Evolutionary conservation across 1,140 invertebrate species (phyloP).

Genomic region (Cepaea nemoralis): DNA sequence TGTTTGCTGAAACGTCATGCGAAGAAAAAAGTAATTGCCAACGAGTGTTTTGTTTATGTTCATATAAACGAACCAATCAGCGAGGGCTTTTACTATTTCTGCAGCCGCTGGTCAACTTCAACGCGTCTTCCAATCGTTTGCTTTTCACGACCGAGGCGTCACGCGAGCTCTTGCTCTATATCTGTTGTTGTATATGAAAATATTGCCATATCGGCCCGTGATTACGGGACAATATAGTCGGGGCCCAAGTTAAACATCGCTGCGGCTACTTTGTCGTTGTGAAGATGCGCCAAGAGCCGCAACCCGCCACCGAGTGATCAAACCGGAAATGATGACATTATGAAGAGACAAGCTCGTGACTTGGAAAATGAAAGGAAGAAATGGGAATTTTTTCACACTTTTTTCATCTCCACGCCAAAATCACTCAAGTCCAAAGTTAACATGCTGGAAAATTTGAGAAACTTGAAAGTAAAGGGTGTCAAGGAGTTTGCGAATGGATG

Average conservation of each 20-base stretch:
- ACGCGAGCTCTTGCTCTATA: not conserved
- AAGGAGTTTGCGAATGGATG: too few relatives aligned
- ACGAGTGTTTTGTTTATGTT: conserved; percentile 35
- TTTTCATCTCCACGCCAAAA: not conserved
- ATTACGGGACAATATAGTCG: conserved; percentile 34
- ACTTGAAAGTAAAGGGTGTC: not conserved
- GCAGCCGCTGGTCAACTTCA: conserved; percentile 2
- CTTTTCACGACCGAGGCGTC: not conserved
- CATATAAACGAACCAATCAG: conserved; percentile 34
- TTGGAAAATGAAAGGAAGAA: conserved; percentile 38
- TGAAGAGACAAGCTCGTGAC: conserved; percentile 33
- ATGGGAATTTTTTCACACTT: conserved; percentile 1
- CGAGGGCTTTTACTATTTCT: not conserved
- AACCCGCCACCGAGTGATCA: conserved; percentile 3
- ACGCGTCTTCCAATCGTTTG: not conserved
- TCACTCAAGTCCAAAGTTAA: not conserved
- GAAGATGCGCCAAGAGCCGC: conserved; percentile 1
- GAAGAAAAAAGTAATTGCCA: conserved; percentile 1
- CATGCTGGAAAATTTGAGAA: not conserved
- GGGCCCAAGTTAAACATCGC: not conserved
- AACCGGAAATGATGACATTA: conserved; percentile 38
- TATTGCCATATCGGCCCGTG: conserved; percentile 32
- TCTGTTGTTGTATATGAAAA: conserved; percentile 24
- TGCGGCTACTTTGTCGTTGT: conserved; percentile 19
- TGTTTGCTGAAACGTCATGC: not conserved